Percentiles rank a stretch among this genome's conserved stretches.
Conservation (phyloP, 1,140 invertebrate species). For the Daktulosphaira vitifoliae region DNA sequence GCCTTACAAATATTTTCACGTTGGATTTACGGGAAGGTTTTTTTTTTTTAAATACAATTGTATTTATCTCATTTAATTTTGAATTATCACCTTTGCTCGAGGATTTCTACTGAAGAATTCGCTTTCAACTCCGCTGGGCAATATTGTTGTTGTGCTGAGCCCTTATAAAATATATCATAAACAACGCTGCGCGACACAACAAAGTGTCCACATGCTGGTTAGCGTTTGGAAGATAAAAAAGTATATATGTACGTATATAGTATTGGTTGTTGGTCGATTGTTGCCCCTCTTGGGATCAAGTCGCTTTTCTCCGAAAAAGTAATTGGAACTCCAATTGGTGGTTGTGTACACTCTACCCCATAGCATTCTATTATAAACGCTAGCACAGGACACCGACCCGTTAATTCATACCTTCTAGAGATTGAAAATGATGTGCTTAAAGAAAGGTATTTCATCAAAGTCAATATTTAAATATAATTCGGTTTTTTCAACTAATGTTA, state of each 20-base stretch:
- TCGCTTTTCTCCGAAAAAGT: slow-evolving; percentile 12
- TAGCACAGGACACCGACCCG: no score
- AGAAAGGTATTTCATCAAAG: no score
- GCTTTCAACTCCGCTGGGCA: slow-evolving; percentile 28
- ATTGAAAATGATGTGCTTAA: no score
- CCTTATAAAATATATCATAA: slow-evolving; percentile 33
- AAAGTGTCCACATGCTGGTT: slow-evolving; percentile 11
- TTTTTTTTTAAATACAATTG: no score
- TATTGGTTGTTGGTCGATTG: not conserved
- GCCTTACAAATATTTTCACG: no score
- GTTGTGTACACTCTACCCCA: not conserved
- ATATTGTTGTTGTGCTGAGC: slow-evolving; percentile 20
- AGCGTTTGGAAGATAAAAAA: slow-evolving; percentile 23
- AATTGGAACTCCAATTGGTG: slow-evolving; percentile 16
- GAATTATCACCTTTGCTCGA: slow-evolving; percentile 10
- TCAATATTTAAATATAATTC: no score
- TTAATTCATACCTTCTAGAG: no score
- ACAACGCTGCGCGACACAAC: slow-evolving; percentile 18
- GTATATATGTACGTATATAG: not conserved
- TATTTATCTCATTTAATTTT: slow-evolving; percentile 15
- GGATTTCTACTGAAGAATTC: slow-evolving; percentile 8
- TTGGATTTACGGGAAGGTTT: no score
- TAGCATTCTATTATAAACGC: no score
- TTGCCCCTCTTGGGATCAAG: slow-evolving; percentile 6
- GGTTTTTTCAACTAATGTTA: no score